phyloP scores from a whole-genome alignment of 2,797 vertebrate species.

The Sebastes oblongus region DNA sequence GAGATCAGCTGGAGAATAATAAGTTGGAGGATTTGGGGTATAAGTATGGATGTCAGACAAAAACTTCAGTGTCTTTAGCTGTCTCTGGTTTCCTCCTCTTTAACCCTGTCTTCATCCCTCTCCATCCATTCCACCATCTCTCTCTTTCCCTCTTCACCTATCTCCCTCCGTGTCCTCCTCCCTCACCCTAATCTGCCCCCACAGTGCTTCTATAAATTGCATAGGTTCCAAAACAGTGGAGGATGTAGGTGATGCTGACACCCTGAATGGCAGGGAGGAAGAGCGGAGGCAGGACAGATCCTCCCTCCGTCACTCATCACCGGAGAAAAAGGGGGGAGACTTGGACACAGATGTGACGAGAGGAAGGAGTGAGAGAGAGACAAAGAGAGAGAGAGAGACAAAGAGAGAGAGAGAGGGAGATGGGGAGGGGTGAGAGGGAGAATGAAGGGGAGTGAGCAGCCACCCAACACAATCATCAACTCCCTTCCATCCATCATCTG shows the following conservation, averaged over 20 bases:
- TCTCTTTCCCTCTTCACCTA: neutral
- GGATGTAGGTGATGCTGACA: slow-evolving; percentile 50
- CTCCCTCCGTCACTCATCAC: slow-evolving; percentile 56
- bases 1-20: neutral
- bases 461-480: slow-evolving; percentile 75
- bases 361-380: neutral
- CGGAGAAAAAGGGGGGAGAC: slow-evolving; percentile 19
- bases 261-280: slow-evolving; percentile 40
- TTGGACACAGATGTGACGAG: slow-evolving; percentile 17
- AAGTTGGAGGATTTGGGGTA: neutral
- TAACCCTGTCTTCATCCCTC: neutral
- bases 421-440: slow-evolving; percentile 26
- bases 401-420: slow-evolving; percentile 5
- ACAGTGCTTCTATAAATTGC: slow-evolving; percentile 27
- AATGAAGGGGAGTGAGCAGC: slow-evolving; percentile 66
- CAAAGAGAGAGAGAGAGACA: too few species aligned
- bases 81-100: neutral
- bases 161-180: neutral
- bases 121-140: neutral
- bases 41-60: slow-evolving; percentile 7
- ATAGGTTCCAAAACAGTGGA: slow-evolving; percentile 7
- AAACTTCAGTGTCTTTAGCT: neutral
- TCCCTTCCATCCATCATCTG: slow-evolving; percentile 74
- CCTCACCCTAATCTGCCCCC: slow-evolving; percentile 7
- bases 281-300: slow-evolving; percentile 29